phyloP scores from a whole-genome alignment of 1,140 invertebrate species.

The Diachasma alloeum region DNA sequence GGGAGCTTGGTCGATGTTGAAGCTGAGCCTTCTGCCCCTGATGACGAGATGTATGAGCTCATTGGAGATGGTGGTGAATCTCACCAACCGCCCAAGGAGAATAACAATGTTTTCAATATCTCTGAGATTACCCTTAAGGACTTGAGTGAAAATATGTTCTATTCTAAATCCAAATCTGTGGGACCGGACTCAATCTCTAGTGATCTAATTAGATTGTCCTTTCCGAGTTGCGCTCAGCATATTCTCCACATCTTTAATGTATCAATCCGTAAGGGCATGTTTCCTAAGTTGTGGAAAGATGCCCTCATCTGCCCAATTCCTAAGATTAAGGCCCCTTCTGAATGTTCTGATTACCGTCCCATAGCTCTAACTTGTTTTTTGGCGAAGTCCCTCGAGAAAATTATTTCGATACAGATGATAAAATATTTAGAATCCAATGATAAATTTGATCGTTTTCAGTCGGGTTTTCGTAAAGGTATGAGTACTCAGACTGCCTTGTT shows the following conservation, averaged over 20 bases:
- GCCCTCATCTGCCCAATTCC: background rate
- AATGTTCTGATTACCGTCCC: background rate
- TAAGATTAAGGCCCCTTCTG: background rate
- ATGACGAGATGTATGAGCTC: no score
- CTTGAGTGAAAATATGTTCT: background rate
- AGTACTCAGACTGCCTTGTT: constrained; percentile 30
- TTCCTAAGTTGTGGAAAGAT: background rate
- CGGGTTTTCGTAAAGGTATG: constrained; percentile 21
- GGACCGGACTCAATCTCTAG: background rate
- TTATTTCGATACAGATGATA: background rate
- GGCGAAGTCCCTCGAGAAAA: constrained; percentile 15
- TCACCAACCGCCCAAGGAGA: no score
- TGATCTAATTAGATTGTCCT: background rate
- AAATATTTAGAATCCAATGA: background rate
- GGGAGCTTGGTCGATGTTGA: no score
- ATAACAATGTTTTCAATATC: no score
- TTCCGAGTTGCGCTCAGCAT: background rate
- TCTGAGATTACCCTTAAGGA: no score
- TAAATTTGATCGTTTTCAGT: constrained; percentile 15
- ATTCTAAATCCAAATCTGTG: background rate
- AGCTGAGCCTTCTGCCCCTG: no score
- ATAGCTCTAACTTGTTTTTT: background rate
- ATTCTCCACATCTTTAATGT: background rate
- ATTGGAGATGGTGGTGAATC: no score
- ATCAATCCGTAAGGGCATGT: background rate